These are phyloP conservation scores for Gortyna flavago DNA, from an alignment of 2,888 invertebrate genomes.

Conservation along the genomic window DNA sequence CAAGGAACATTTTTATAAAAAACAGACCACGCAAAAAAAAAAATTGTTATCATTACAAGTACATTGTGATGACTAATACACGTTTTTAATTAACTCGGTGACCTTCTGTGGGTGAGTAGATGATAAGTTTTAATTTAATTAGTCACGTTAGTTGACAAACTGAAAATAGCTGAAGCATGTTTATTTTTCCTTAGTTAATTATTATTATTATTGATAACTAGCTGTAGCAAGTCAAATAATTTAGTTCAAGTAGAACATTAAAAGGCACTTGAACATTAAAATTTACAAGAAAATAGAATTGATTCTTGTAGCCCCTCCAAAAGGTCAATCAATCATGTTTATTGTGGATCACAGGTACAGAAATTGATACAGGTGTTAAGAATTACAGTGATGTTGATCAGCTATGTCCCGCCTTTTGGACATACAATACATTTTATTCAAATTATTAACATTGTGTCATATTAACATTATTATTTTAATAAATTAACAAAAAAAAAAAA, in stretches of 20 bases:
- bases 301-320: neutral
- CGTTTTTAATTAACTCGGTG: slow-evolving; percentile 44
- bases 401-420: too few relatives aligned
- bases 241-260: neutral
- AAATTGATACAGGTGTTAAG: too few relatives aligned
- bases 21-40: slow-evolving; percentile 7
- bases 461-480: too few relatives aligned
- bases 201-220: neutral
- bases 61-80: slow-evolving; percentile 34
- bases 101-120: slow-evolving; percentile 25
- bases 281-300: neutral
- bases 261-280: neutral
- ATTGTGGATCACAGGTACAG: too few relatives aligned
- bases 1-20: neutral
- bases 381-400: too few relatives aligned
- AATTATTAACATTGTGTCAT: too few relatives aligned
- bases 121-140: slow-evolving; percentile 42
- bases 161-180: neutral
- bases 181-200: slow-evolving; percentile 1
- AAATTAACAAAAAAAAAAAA: too few relatives aligned
- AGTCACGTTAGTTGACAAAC: slow-evolving; percentile 46
- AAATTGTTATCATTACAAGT: slow-evolving; percentile 2
- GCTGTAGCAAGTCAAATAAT: neutral
- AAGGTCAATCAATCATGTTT: too few relatives aligned
- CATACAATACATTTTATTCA: too few relatives aligned